Evolutionary conservation across 1,140 invertebrate genomes (phyloP).

Genomic region (Magallana ariakensis): DNA sequence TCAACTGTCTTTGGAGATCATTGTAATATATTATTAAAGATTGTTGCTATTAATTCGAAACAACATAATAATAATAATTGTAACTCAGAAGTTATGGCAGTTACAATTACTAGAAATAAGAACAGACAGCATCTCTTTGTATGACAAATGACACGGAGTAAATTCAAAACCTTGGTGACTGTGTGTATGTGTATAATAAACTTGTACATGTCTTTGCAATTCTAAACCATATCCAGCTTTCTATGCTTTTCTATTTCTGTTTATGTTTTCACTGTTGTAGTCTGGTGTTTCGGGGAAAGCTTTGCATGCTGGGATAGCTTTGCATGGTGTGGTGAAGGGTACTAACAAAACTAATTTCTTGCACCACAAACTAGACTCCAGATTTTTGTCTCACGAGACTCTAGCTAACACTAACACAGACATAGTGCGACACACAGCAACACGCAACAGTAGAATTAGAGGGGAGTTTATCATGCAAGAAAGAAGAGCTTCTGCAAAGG

Average conservation of each 20-base stretch:
- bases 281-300: conserved; percentile 8
- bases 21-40: no score
- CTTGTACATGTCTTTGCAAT: no score
- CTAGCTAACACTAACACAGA: neutral
- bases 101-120: no score
- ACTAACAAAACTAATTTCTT: conserved; percentile 33
- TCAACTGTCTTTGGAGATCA: no score
- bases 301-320: conserved; percentile 15
- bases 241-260: neutral
- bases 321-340: conserved; percentile 18
- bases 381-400: neutral
- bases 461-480: neutral
- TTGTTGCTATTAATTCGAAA: no score
- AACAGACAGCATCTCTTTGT: no score
- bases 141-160: no score
- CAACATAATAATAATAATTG: no score
- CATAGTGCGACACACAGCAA: neutral
- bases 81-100: no score
- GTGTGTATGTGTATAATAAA: no score
- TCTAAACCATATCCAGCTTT: no score
- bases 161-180: no score
- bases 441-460: neutral
- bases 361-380: conserved; percentile 1
- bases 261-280: conserved; percentile 18
- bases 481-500: neutral